Conservation (phyloP, 2,888 invertebrate genomes). For the Crocallis elinguaria region DNA sequence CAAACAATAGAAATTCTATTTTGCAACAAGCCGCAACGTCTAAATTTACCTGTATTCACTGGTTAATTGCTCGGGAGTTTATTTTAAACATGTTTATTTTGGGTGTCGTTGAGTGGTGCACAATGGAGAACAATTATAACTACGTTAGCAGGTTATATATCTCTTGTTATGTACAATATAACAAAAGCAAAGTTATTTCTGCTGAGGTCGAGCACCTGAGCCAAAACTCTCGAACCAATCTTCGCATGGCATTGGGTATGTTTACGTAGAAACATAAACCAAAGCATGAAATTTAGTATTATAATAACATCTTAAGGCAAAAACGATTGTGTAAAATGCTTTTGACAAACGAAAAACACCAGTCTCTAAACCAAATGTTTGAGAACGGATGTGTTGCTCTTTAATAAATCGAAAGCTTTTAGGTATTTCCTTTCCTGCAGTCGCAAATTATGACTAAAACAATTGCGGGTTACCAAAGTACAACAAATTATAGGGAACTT, state of each 20-base stretch:
- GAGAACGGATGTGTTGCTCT: no score
- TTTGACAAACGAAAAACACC: not conserved
- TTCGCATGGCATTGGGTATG: constrained; percentile 40
- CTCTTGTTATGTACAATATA: constrained; percentile 45
- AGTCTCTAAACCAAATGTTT: no score
- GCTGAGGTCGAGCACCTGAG: constrained; percentile 68
- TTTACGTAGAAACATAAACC: constrained; percentile 11
- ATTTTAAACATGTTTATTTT: constrained; percentile 61
- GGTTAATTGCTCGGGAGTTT: constrained; percentile 28
- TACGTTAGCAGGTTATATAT: constrained; percentile 21
- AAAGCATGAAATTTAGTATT: not conserved
- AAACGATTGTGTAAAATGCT: not conserved
- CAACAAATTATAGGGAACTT: no score
- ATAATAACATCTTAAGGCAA: not conserved
- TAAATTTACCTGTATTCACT: constrained; percentile 24
- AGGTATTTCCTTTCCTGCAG: no score
- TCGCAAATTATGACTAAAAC: no score
- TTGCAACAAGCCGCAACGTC: constrained; percentile 16
- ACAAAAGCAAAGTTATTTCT: constrained; percentile 63
- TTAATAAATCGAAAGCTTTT: not conserved
- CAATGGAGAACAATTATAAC: constrained; percentile 56
- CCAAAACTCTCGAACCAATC: constrained; percentile 56
- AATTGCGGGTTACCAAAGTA: no score
- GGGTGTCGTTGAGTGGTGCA: constrained; percentile 41
- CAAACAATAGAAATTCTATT: constrained; percentile 21